Evolutionary conservation across 2,113 vertebrate genomes (phyloP).

Genomic region (Zosterops hypoxanthus): DNA sequence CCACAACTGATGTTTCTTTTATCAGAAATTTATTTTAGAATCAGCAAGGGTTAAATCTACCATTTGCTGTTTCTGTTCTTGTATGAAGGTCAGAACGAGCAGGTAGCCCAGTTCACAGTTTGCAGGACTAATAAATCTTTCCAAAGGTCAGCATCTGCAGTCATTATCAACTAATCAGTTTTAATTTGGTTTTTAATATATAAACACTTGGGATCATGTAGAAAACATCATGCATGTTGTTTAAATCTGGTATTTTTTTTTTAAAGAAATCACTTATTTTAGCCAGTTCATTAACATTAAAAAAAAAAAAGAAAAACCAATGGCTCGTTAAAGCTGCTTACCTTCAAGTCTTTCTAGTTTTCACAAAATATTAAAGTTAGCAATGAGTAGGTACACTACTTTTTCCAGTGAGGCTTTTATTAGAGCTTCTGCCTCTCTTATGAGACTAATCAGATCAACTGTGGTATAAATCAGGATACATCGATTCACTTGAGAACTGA

Average conservation of each 20-base stretch:
- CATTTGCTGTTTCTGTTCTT: constrained; percentile 62
- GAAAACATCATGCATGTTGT: constrained; percentile 58
- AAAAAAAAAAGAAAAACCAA: constrained; percentile 52
- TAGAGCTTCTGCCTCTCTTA: neutral
- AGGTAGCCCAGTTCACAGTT: constrained; percentile 58
- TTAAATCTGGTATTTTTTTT: constrained; percentile 18
- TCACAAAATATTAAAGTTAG: constrained; percentile 61
- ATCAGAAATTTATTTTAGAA: constrained; percentile 16
- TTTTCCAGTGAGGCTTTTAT: constrained; percentile 8
- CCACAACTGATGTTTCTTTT: neutral
- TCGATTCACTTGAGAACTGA: neutral
- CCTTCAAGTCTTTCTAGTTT: constrained; percentile 37
- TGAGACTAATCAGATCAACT: constrained; percentile 41
- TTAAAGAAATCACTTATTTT: neutral
- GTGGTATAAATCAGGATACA: constrained; percentile 5
- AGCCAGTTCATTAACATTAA: constrained; percentile 54
- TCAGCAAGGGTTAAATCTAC: constrained; percentile 65
- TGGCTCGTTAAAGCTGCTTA: constrained; percentile 38
- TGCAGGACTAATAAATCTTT: constrained; percentile 68
- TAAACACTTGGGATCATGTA: constrained; percentile 56
- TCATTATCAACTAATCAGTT: constrained; percentile 68
- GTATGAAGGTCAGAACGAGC: constrained; percentile 56
- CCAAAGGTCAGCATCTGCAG: constrained; percentile 66
- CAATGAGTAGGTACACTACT: neutral
- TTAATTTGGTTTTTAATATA: constrained; percentile 69